A percentile compares a stretch with the other conserved stretches of the same genome.
Conservation (phyloP, 2,113 vertebrate species). For the Microcebus ravelobensis region DNA sequence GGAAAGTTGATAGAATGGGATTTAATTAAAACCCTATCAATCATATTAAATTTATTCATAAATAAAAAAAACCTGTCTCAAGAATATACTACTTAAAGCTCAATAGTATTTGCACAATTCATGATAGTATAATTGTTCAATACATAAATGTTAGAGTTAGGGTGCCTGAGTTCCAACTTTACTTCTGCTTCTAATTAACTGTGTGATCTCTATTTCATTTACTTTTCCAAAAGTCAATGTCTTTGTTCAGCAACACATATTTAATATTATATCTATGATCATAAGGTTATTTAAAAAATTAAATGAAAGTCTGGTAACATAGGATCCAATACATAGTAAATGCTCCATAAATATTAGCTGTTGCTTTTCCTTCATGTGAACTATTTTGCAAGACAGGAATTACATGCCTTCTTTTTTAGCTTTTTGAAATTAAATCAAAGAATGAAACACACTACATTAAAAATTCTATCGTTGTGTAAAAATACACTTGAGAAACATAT, state of each 20-base stretch:
- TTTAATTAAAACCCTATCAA: background rate
- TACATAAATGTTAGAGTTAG: background rate
- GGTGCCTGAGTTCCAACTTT: background rate
- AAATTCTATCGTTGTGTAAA: background rate
- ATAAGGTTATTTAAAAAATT: background rate
- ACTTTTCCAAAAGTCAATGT: background rate
- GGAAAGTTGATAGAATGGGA: background rate
- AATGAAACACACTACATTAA: background rate
- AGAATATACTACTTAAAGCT: background rate
- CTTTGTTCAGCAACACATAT: background rate
- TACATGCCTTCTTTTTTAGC: background rate
- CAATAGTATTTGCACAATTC: background rate
- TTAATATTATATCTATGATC: background rate
- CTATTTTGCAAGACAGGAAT: background rate
- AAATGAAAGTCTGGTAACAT: background rate
- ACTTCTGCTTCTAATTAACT: background rate
- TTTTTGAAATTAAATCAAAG: conserved; percentile 14
- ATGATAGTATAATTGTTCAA: background rate
- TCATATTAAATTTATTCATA: background rate
- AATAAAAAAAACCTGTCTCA: background rate
- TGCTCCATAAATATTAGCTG: background rate
- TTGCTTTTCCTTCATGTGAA: background rate
- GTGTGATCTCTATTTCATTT: background rate
- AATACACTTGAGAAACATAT: background rate
- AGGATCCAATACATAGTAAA: background rate